Conservation (phyloP, 2,113 vertebrate genomes). For the Corydoras sp. region DNA sequence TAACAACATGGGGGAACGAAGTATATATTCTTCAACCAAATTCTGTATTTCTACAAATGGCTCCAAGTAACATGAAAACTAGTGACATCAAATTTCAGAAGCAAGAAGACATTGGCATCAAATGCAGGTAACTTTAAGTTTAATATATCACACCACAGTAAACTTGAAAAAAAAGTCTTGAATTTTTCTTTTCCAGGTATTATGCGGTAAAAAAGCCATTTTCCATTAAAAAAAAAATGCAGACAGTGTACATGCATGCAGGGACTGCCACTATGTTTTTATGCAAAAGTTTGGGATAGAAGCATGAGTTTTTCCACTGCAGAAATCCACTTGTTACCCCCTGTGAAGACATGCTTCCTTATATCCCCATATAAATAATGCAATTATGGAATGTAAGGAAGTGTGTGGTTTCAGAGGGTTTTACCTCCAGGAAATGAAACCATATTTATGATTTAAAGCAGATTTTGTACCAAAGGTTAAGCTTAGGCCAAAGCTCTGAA, state of each 20-base stretch:
- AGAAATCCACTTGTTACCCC: slow-evolving; percentile 60
- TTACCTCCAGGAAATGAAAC: slow-evolving; percentile 30
- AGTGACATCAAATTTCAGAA: neutral
- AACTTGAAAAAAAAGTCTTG: neutral
- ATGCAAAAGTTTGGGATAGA: slow-evolving; percentile 13
- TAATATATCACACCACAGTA: neutral
- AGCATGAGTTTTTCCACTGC: slow-evolving; percentile 60
- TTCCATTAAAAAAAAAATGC: too few species aligned
- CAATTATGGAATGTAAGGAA: slow-evolving; percentile 99
- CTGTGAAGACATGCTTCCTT: slow-evolving; percentile 95
- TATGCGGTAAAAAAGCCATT: neutral
- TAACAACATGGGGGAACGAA: too few species aligned
- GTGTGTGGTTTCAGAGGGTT: slow-evolving; percentile 89
- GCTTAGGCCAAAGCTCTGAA: too few species aligned
- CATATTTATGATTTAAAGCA: neutral
- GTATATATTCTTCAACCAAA: too few species aligned
- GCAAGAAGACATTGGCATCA: neutral
- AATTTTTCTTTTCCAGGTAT: neutral
- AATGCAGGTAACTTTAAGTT: slow-evolving; percentile 24
- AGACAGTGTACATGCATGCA: too few species aligned
- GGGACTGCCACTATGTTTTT: neutral
- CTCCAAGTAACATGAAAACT: too few species aligned
- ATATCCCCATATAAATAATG: slow-evolving; percentile 94
- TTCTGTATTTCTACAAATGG: too few species aligned
- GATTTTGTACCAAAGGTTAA: too few species aligned